phyloP scores from a whole-genome alignment of 2,113 vertebrate species.

The Halcyon senegalensis region DNA sequence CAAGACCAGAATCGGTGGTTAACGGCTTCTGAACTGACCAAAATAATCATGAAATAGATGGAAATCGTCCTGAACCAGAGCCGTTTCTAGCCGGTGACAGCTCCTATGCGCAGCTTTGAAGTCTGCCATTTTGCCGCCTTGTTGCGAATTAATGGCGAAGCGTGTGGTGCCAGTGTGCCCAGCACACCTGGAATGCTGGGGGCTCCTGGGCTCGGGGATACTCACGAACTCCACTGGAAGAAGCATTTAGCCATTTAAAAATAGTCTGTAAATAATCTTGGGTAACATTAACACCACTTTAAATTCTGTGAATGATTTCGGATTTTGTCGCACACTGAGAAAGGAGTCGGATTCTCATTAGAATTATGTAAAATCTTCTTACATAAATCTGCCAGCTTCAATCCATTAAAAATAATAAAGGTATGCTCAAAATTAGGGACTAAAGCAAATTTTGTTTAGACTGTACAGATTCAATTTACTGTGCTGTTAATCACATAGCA shows the following conservation, averaged over 20 bases:
- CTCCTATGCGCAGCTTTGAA: too few relatives aligned
- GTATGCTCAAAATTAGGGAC: conserved; percentile 13
- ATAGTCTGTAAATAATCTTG: background rate
- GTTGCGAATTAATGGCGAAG: background rate
- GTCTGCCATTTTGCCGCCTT: background rate
- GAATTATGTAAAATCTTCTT: conserved; percentile 46
- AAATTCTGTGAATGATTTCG: background rate
- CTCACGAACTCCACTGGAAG: background rate
- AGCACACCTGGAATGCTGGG: fast-evolving
- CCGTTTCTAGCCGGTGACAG: background rate
- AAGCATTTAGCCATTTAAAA: background rate
- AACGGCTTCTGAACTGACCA: background rate
- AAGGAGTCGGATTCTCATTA: background rate
- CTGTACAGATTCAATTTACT: conserved; percentile 5
- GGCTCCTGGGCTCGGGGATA: background rate
- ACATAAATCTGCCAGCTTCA: conserved; percentile 46
- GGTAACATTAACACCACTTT: conserved; percentile 24
- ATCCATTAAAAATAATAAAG: conserved; percentile 41
- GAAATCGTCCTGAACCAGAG: background rate
- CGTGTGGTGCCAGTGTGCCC: background rate
- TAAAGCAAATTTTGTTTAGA: conserved; percentile 27
- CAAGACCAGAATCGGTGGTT: fast-evolving
- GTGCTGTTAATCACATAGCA: background rate
- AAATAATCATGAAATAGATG: background rate
- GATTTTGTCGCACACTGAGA: background rate